Base-by-base conservation (phyloP, 2,888 invertebrate genomes). In the Phortica magna region DNA sequence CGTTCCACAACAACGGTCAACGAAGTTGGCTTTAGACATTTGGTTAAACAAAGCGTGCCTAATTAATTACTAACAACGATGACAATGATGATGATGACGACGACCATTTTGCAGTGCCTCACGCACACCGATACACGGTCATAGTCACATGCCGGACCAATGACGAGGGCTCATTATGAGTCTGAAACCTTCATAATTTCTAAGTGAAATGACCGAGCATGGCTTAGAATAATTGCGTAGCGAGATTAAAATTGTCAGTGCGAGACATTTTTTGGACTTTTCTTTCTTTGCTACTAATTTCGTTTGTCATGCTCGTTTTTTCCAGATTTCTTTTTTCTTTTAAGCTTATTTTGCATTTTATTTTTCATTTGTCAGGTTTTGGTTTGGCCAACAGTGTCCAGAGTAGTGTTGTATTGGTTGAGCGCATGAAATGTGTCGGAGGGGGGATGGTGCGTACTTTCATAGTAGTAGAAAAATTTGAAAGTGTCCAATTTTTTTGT, bases 131-230 rank as follows among this genome's bases (percentile, higher is more conserved):
- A 31, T 4, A 31, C 31, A 31, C 31, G 31, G 31, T 31, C 31
- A 31, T 4, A 31, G 31, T 4, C 31, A 31, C 5, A 31, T 31
- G 31, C 31, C 31, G 31, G 31, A 31, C 31, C 42, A 19, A 61
- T 53, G 73, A 67, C 71, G 43, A 65, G 64, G 70, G 65, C 76
- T 80, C 82, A 82, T 84, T 82, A 86, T 82, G 81, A 78, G 80
- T 80, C 76, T 78, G 80, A 86, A 31, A 89, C 89, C 91, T 90
- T 91, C 91, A 91, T 91, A 91, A 91, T 89, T 91, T 89, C 81
- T 80, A 79, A 82, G 64, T 78, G 76, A 83, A 87, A 84, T 83
- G 79, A 76, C 78, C 77, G 77, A 79, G 17, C 78, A 84, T 71
- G 81, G 87, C 87, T 90, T 89, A 90, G 85, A 90, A 85, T 88